Percentiles rank a stretch among this genome's conserved stretches.
Evolutionary conservation across 2,113 vertebrate species (phyloP).

Genomic region (Puffinus mauretanicus): DNA sequence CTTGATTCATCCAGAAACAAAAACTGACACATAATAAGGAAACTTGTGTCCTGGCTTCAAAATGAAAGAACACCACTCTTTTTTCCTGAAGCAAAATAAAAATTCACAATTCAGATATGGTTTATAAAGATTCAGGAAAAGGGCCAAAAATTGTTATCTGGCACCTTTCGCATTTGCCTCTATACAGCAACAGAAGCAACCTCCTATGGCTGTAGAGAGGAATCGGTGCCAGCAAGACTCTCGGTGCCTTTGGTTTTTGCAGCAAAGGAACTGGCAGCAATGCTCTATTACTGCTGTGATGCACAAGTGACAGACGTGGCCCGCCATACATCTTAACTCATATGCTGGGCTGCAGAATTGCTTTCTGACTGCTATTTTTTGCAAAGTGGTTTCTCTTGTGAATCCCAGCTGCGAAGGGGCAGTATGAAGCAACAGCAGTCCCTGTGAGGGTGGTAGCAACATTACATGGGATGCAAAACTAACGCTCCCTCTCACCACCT

Average conservation of each 20-base stretch:
- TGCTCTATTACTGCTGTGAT: neutral
- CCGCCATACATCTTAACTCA: neutral
- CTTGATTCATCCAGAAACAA: neutral
- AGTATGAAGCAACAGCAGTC: neutral
- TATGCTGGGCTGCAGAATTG: neutral
- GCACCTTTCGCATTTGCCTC: neutral
- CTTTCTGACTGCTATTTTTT: neutral
- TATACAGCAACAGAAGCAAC: neutral
- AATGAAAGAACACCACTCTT: neutral
- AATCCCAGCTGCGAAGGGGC: neutral
- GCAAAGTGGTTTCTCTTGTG: neutral
- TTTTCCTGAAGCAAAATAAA: neutral
- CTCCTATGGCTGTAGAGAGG: neutral
- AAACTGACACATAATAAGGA: neutral
- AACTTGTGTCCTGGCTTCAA: neutral
- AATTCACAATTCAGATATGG: neutral
- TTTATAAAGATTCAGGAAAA: conserved; percentile 8
- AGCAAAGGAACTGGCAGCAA: conserved; percentile 3
- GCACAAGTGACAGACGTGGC: neutral
- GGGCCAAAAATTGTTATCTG: neutral
- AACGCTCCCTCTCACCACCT: neutral
- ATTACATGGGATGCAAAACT: neutral
- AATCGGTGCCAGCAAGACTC: neutral
- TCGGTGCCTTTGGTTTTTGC: neutral
- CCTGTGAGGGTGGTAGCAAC: neutral